Base-by-base conservation (phyloP, 2,888 invertebrate genomes). In the Hydriomena furcata region DNA sequence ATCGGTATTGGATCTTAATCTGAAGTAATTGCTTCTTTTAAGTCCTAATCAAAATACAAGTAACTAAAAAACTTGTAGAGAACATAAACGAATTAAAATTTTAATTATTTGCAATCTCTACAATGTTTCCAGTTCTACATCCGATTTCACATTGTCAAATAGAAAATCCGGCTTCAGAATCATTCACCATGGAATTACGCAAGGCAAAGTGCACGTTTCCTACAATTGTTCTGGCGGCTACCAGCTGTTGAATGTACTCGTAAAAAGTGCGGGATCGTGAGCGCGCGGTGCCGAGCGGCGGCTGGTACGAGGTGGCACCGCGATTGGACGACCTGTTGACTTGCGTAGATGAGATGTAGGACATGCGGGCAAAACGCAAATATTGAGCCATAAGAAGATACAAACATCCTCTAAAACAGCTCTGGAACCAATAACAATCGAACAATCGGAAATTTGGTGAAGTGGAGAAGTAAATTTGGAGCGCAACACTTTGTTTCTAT, bases 231-330 rank as follows among this genome's bases (percentile, higher is more conserved):
- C 37, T 65, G 61, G 60, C 63, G 64, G 68, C n/a, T 68, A 68
- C 67, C 67, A 61, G 61, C 59, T 45, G 63, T 48, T 52, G 60
- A 61, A 68, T 63, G 79, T 79, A 84, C 32, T 46, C 10, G 42
- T 43, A 83, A 81, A 76, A 70, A 63, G 60, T 53, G 64, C 65
- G 66, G 64, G 66, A 64, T 50, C 56, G 58, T 62, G 68, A 71
- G 68, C 67, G 64, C 66, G 73, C 76, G 24, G 23, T 24, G 70
- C 73, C 80, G 66, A 68, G 59, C 78, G 54, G 79, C 69, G 86
- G 79, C 62, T 84, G 87, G 87, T 74, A 87, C 86, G 75, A 64
- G 65, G 59, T 68, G 74, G 75, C 73, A 73, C 78, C 73, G 60
- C 57, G 58, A 61, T 60, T 60, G 63, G 25, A 41, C 55, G 55